Percentiles rank a stretch among this genome's conserved stretches.
These are phyloP conservation scores for Philopedon plagiatum DNA, from an alignment of 2,888 invertebrate genomes.

Conservation along the genomic window DNA sequence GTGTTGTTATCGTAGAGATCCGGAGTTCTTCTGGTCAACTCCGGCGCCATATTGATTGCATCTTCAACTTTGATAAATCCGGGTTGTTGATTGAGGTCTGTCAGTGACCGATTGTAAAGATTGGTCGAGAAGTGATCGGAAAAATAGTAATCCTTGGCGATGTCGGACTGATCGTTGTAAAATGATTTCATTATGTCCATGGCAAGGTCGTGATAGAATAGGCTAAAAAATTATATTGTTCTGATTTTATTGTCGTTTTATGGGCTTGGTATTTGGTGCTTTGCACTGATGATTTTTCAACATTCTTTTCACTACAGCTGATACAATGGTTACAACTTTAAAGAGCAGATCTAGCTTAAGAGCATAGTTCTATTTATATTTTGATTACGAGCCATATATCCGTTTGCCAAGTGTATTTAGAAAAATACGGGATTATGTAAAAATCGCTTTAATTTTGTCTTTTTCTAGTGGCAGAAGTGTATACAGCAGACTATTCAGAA, in stretches of 20 bases:
- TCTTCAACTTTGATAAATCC: slow-evolving; percentile 52
- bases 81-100: slow-evolving; percentile 42
- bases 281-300: too few species aligned
- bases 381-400: too few species aligned
- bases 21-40: slow-evolving; percentile 39
- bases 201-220: not conserved
- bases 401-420: too few species aligned
- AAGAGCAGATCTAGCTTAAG: too few species aligned
- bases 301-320: too few species aligned
- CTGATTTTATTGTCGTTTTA: not conserved
- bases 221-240: not conserved
- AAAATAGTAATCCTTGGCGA: slow-evolving; percentile 49
- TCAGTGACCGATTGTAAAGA: slow-evolving; percentile 35
- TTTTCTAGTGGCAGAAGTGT: too few species aligned
- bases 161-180: slow-evolving; percentile 54
- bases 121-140: slow-evolving; percentile 43
- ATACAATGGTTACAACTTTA: too few species aligned
- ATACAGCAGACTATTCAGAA: too few species aligned
- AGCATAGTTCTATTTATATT: too few species aligned
- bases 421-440: too few species aligned
- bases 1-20: slow-evolving; percentile 62
- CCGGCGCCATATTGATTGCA: slow-evolving; percentile 44
- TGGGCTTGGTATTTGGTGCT: too few species aligned
- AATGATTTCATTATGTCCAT: slow-evolving; percentile 64
- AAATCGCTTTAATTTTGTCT: too few species aligned